These are phyloP conservation scores for Stigmatopora nigra DNA, from an alignment of 2,113 vertebrate species.

Conservation along the genomic window DNA sequence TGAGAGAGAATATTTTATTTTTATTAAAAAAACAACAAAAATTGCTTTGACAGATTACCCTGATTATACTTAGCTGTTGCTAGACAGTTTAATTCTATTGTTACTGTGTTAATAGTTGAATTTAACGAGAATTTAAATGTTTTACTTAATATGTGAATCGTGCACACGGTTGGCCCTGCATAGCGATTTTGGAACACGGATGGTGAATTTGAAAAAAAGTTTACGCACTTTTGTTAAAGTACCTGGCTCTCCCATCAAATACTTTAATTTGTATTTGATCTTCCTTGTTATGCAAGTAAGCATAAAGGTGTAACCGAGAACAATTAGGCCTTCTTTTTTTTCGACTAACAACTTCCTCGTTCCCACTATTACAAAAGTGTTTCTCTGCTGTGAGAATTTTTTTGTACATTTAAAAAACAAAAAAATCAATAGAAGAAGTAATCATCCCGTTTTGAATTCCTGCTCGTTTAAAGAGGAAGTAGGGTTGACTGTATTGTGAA, in stretches of 20 bases:
- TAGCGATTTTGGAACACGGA: too few relatives aligned
- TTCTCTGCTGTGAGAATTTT: too few relatives aligned
- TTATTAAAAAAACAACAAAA: too few relatives aligned
- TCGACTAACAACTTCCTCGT: conserved; percentile 29
- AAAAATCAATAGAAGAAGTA: not conserved
- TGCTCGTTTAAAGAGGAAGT: conserved; percentile 43
- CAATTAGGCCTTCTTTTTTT: conserved; percentile 14
- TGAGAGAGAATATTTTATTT: too few relatives aligned
- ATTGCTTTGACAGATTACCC: too few relatives aligned
- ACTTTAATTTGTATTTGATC: not conserved
- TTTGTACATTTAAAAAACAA: too few relatives aligned
- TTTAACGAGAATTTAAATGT: too few relatives aligned
- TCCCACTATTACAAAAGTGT: not conserved
- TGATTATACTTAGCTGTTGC: too few relatives aligned
- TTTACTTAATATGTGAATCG: too few relatives aligned
- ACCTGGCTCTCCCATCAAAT: not conserved
- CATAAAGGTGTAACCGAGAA: conserved; percentile 27
- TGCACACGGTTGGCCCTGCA: too few relatives aligned
- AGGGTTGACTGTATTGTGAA: conserved; percentile 5
- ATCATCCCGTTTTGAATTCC: conserved; percentile 30
- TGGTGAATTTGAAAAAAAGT: not conserved
- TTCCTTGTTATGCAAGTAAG: not conserved
- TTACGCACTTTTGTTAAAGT: not conserved
- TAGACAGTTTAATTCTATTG: too few relatives aligned
- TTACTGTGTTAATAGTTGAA: not conserved